These are phyloP conservation scores for Biston stratarius DNA, from an alignment of 2,888 invertebrate genomes.

Conservation along the genomic window DNA sequence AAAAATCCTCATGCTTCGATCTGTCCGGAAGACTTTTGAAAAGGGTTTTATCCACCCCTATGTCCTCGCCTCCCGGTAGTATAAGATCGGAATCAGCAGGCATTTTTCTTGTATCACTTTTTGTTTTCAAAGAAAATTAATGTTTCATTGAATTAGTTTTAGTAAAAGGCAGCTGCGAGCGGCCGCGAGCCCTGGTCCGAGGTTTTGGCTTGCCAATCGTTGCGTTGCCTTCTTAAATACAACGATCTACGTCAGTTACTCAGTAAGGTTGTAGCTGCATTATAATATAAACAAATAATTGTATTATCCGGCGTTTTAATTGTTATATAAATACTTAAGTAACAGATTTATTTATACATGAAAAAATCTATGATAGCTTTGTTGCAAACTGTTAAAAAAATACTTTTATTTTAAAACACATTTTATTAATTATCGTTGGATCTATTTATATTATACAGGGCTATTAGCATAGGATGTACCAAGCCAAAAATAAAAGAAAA, in stretches of 20 bases:
- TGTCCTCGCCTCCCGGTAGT: slow-evolving; percentile 66
- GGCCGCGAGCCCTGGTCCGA: slow-evolving; percentile 67
- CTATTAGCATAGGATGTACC: too few relatives aligned
- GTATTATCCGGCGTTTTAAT: slow-evolving; percentile 33
- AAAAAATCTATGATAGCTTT: not conserved
- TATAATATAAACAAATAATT: slow-evolving; percentile 52
- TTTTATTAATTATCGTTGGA: too few relatives aligned
- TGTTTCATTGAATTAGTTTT: slow-evolving; percentile 56
- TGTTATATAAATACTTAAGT: slow-evolving; percentile 7
- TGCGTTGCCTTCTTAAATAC: slow-evolving; percentile 81
- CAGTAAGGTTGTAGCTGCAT: slow-evolving; percentile 71
- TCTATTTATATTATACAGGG: too few relatives aligned
- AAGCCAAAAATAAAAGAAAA: too few relatives aligned
- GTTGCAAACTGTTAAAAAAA: not conserved
- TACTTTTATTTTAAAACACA: too few relatives aligned
- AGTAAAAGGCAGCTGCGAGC: slow-evolving; percentile 62
- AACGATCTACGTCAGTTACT: slow-evolving; percentile 71
- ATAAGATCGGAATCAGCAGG: slow-evolving; percentile 81
- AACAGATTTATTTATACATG: not conserved
- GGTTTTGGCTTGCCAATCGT: slow-evolving; percentile 70
- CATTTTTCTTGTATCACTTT: slow-evolving; percentile 63
- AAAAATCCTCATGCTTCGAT: slow-evolving; percentile 90
- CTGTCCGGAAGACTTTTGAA: slow-evolving; percentile 88
- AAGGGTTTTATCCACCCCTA: slow-evolving; percentile 60
- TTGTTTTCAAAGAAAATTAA: slow-evolving; percentile 49